phyloP scores from a whole-genome alignment of 1,140 invertebrate species.

The Oncopodura yosiiana region DNA sequence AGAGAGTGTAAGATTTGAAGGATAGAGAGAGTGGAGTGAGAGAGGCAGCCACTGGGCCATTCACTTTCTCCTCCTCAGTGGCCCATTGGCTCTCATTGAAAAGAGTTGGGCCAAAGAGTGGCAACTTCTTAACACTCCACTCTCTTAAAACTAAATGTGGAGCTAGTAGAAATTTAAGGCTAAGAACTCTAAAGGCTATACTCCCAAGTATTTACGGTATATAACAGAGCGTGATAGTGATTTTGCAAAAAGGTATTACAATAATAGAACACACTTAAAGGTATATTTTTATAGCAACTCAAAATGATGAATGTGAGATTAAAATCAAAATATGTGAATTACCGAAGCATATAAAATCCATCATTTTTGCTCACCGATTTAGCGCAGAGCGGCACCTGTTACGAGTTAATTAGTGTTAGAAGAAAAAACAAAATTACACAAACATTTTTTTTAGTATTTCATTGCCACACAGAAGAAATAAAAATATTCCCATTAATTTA shows the following conservation, averaged over 20 bases:
- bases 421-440: slow-evolving; percentile 9
- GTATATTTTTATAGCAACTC: slow-evolving; percentile 16
- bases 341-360: slow-evolving; percentile 84
- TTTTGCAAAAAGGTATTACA: neutral
- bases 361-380: slow-evolving; percentile 75
- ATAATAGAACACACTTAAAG: neutral
- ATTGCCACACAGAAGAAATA: too few relatives aligned
- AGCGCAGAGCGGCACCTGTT: slow-evolving; percentile 73
- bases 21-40: too few relatives aligned
- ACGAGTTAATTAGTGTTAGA: slow-evolving; percentile 54
- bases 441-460: too few relatives aligned
- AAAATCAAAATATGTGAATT: slow-evolving; percentile 47
- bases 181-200: neutral
- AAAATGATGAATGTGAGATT: slow-evolving; percentile 30
- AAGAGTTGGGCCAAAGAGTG: too few relatives aligned
- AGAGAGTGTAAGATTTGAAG: too few relatives aligned
- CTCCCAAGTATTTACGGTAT: neutral
- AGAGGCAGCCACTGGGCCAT: too few relatives aligned
- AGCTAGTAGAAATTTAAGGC: neutral
- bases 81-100: too few relatives aligned
- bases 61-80: too few relatives aligned
- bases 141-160: too few relatives aligned
- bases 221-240: too few relatives aligned
- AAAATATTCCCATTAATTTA: too few relatives aligned
- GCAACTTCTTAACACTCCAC: too few relatives aligned